Base-by-base conservation (phyloP, 2,888 invertebrate genomes). In the Drosophila bunnanda region DNA sequence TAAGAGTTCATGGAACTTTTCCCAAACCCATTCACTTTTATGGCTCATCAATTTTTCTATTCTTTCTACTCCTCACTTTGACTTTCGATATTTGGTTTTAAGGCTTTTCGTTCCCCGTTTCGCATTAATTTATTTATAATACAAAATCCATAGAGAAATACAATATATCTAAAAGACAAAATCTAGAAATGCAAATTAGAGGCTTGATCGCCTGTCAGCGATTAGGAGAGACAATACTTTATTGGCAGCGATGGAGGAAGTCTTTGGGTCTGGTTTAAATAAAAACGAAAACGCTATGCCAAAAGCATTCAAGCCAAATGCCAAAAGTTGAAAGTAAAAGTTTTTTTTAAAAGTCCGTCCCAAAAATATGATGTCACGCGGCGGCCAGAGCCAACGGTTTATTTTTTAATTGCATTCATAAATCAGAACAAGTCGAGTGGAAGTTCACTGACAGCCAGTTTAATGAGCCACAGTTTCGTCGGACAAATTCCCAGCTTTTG, bases 311-410 rank as follows among this genome's bases (percentile, higher is more conserved):
- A 20, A 44, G 38, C 30, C 12, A 88, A 85, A 88, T 85, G 88
- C 59, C 84, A 85, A 88, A 72, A 76, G 84, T 72, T 66, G 76
- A 85, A 85, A 85, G 88, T 82, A 85, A 85, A 77, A 85, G 86
- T 85, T 65, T 55, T 70, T 58, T 22, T 39, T n/a, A n/a, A n/a
- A n/a, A n/a, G n/a, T n/a, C n/a, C n/a, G 17, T 1, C 17, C 10
- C n/a, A 6, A n/a, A 7, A 34, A 25, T 13, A 67, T 67, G 67
- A 67, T 67, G 68, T 67, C 67, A 67, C 22, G 48, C 36, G 25
- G 15, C 30, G 28, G n/a, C n/a, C n/a, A n/a, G 15, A 41, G 28
- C 13, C 64, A 67, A 67, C 67, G 67, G 67, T 67, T 67, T 67
- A 67, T 67, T 55, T 67, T 22, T 67, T 67, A 67, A 67, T 67